Base-by-base conservation (phyloP, 2,888 invertebrate species). In the Calliphora vomitoria region DNA sequence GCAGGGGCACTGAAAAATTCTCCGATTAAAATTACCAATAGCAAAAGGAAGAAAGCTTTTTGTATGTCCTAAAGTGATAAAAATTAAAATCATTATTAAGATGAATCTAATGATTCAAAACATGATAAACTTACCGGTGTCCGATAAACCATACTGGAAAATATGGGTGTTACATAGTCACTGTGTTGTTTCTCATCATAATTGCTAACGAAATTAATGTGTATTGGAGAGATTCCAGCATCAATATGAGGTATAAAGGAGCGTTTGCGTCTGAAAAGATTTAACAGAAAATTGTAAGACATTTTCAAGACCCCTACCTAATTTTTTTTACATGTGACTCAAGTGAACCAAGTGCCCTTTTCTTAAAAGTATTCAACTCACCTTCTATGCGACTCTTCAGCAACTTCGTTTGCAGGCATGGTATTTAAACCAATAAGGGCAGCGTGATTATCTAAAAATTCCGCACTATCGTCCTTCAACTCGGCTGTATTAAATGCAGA, bases 1-100 rank as follows among this genome's bases (percentile, higher is more conserved):
- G 99, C 98, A 0, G 99, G 99, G 0, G 99, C 98, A 91, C 98
- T 97, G 94, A 99, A 99, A 95, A 99, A 99, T 94, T 99, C 99
- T 0, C 99, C 99, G 81, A 99, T 97, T 41, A 99, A 96, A 15
- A 99, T 98, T 78, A 99, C 95, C 66, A 99, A 94, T 78, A 99
- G 94, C 58, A 99, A 95, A 53, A 99, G 95, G 94, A 99, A 98
- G 95, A 99, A 99, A 0, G 98, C 98, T 94, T 98, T 98, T 94
- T 98, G 97, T 41, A 99, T 98, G 92, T 98, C 99, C 89, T 95
- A 85, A 89, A 66, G 20, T 18, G 10, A 41, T 25, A 62, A 38
- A 0, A 35, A 11, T 31, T 35, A 31, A 13, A 25, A 66, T 10
- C 20, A 44, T n/a, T n/a, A n/a, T 44, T 18, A 0, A 18, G 20